A percentile compares a stretch with the other conserved stretches of the same genome.
These are phyloP conservation scores for Orthonyx spaldingii DNA, from an alignment of 2,113 vertebrate species.

Conservation along the genomic window DNA sequence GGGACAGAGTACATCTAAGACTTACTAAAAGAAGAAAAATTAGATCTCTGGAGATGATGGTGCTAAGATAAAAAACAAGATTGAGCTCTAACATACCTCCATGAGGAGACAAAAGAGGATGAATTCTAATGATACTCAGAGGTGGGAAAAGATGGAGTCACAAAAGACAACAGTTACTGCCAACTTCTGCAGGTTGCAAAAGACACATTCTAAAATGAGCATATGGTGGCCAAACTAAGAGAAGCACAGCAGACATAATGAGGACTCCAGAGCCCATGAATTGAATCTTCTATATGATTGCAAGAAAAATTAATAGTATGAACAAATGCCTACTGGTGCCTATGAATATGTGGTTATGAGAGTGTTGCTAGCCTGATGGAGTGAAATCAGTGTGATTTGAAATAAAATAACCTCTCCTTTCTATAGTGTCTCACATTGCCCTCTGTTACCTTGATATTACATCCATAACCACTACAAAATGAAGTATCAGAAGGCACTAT, in stretches of 20 bases:
- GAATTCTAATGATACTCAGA: background rate
- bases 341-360: background rate
- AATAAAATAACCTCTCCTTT: background rate
- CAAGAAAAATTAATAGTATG: background rate
- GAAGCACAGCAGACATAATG: background rate
- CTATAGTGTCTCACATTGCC: background rate
- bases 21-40: background rate
- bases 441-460: background rate
- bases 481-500: background rate
- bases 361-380: background rate
- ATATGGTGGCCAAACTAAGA: background rate
- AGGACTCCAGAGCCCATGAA: background rate
- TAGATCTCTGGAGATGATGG: background rate
- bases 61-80: background rate
- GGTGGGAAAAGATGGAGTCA: background rate
- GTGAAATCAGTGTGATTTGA: background rate
- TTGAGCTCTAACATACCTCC: background rate
- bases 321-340: background rate
- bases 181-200: background rate
- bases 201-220: background rate
- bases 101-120: background rate
- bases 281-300: background rate
- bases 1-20: background rate
- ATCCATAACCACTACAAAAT: background rate
- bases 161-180: background rate